A percentile compares a stretch with the other conserved stretches of the same genome.
These are phyloP conservation scores for Poeciliopsis gracilis DNA, from an alignment of 2,797 vertebrate genomes.

Conservation along the genomic window DNA sequence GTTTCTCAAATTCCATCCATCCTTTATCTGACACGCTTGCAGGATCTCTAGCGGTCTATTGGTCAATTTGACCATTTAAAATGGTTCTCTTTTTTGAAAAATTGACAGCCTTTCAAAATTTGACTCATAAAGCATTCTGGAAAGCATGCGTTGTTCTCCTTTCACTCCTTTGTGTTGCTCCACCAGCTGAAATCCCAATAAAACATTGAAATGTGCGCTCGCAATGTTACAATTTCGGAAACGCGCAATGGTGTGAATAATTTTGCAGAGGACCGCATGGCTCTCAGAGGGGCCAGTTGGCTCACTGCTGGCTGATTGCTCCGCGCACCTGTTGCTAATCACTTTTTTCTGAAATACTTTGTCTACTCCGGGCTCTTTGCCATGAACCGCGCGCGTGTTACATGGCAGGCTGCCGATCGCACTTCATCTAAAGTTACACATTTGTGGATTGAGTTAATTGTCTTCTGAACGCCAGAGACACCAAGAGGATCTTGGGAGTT, in stretches of 20 bases:
- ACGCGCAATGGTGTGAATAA: background rate
- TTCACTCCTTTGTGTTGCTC: background rate
- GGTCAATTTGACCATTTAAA: conserved; percentile 21
- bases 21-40: too few relatives aligned
- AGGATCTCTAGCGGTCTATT: background rate
- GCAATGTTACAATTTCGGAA: background rate
- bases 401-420: background rate
- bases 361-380: background rate
- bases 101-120: background rate
- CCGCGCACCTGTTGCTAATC: conserved; percentile 6
- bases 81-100: conserved; percentile 13
- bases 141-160: background rate
- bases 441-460: background rate
- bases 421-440: conserved; percentile 1
- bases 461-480: background rate
- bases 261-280: background rate
- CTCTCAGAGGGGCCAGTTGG: background rate
- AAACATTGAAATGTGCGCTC: background rate
- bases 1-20: background rate
- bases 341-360: conserved; percentile 1
- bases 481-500: conserved; percentile 5
- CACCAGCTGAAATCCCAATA: background rate
- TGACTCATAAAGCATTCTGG: background rate
- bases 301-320: conserved; percentile 8
- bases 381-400: background rate